Base-by-base conservation (phyloP, 2,888 invertebrate genomes). In the Himalopsyche anomala region DNA sequence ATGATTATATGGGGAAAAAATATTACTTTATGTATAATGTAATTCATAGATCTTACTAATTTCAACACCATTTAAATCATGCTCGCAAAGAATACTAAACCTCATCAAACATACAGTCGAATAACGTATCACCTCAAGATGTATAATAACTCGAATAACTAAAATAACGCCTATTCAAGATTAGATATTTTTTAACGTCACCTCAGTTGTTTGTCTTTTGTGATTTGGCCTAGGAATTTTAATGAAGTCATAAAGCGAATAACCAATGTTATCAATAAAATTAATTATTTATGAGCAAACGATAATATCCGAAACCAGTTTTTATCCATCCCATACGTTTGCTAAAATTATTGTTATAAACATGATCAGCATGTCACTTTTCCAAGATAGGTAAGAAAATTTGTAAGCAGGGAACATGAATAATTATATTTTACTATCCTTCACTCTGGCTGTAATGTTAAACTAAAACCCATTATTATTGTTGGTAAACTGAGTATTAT, bases 171-270 rank as follows among this genome's bases (percentile, higher is more conserved):
- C 62, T 62, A 28, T 9, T 62, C 19, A 62, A 62, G 11, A 62
- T 62, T 8, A 62, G 19, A 62, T 28, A 28, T 17, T 56, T 56
- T 56, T 56, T 56, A 56, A n/a, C 17, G 56, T 5, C 17, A n/a
- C 17, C 17, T 56, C 62, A 28, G 19, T 62, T 62, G 62, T 62
- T 62, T 62, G 62, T 62, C 62, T 62, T 62, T 62, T 62, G 19
- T 62, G 62, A 62, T 62, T 62, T 62, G 62, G n/a, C 62, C 62
- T 62, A 62, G 62, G 62, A 62, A 62, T 62, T 19, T 62, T 62
- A 62, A 62, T 62, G 62, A 62, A 62, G 62, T 19, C 62, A 62
- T 62, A 62, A 62, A 62, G 19, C 19, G 62, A 62, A 62, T 62
- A 28, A 62, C 62, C 62, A 62, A 62, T 62, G 19, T 62, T 62